A percentile compares a stretch with the other conserved stretches of the same genome.
These are phyloP conservation scores for Coremacera marginata DNA, from an alignment of 2,888 invertebrate species.

Conservation along the genomic window DNA sequence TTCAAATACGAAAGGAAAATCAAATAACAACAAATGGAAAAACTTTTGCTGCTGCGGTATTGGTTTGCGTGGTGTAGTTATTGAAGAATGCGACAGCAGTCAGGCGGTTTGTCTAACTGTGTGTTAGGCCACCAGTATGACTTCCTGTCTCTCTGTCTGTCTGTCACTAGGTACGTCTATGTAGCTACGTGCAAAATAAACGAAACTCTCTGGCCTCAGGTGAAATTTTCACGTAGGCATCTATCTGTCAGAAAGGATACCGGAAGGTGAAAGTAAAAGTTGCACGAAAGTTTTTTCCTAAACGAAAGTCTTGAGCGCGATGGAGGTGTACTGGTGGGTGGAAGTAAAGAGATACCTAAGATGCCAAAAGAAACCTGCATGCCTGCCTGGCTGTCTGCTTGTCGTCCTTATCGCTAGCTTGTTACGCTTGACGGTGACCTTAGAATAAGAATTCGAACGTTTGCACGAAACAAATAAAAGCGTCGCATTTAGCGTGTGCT, in stretches of 20 bases:
- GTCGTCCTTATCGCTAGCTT: background rate
- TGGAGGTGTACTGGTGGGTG: too few relatives aligned
- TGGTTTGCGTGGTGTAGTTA: background rate
- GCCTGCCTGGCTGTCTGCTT: background rate
- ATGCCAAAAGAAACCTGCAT: background rate
- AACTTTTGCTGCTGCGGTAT: background rate
- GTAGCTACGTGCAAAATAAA: slow-evolving; percentile 17
- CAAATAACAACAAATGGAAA: background rate
- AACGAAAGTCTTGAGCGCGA: background rate
- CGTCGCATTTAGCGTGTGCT: background rate
- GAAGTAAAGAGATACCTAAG: too few relatives aligned
- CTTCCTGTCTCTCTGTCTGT: slow-evolving; percentile 11
- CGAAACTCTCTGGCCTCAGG: background rate
- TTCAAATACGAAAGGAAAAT: background rate
- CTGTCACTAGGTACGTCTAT: background rate
- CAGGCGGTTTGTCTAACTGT: background rate
- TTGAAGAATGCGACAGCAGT: background rate
- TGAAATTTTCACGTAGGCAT: slow-evolving; percentile 24
- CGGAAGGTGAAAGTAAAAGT: slow-evolving; percentile 29
- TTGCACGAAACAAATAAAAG: slow-evolving; percentile 30
- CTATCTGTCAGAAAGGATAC: background rate
- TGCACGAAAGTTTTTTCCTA: slow-evolving; percentile 21
- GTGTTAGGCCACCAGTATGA: background rate
- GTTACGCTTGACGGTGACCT: slow-evolving; percentile 21
- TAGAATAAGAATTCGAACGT: slow-evolving; percentile 21